These are phyloP conservation scores for Rhinichthys klamathensis DNA, from an alignment of 2,113 vertebrate species.

Conservation along the genomic window DNA sequence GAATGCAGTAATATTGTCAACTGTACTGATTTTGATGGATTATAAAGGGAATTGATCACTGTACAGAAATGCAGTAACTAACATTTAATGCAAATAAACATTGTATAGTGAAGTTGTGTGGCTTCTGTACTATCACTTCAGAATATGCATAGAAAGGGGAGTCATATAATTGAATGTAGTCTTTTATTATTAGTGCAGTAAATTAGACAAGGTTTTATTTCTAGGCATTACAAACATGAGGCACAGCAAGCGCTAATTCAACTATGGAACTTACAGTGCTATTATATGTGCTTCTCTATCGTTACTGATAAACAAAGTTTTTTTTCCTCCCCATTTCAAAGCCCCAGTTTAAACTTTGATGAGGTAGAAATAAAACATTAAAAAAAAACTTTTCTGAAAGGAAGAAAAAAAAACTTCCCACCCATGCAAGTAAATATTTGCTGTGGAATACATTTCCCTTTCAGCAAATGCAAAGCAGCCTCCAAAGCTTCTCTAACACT, in stretches of 20 bases:
- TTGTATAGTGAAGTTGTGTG: constrained; percentile 59
- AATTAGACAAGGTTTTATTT: constrained; percentile 28
- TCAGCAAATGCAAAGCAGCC: constrained; percentile 65
- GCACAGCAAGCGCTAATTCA: constrained; percentile 34
- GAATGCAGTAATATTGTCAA: constrained; percentile 46
- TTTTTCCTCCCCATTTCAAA: background rate
- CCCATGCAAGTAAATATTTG: constrained; percentile 67
- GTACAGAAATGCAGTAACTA: constrained; percentile 60
- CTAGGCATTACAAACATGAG: constrained; percentile 59
- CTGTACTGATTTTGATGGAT: constrained; percentile 42
- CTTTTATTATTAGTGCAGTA: constrained; percentile 57
- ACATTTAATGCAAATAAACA: constrained; percentile 59
- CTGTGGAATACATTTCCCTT: constrained; percentile 53
- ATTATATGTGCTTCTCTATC: constrained; percentile 41
- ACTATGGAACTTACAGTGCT: constrained; percentile 47
- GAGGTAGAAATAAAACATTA: constrained; percentile 71
- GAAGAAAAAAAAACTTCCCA: background rate
- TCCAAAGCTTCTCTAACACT: constrained; percentile 67
- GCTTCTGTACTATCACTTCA: background rate
- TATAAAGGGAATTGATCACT: constrained; percentile 70
- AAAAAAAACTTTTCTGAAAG: constrained; percentile 43
- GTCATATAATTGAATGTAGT: background rate
- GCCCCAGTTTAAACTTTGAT: constrained; percentile 26
- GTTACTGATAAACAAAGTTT: constrained; percentile 27
- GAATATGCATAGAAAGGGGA: background rate